Conservation (phyloP, 2,888 invertebrate species). For the Apodemia duryi region DNA sequence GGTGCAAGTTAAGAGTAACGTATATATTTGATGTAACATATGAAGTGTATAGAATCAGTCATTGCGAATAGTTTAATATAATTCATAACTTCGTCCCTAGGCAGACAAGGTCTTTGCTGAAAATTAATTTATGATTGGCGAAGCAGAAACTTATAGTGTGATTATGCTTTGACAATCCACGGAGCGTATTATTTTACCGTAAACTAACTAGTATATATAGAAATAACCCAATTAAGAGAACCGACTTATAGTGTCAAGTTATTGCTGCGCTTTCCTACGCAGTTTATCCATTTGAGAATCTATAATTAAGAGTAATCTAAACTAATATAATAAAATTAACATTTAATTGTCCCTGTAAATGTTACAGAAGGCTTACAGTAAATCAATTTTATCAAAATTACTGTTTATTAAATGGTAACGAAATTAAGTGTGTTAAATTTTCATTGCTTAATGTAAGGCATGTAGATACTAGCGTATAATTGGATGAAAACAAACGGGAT, state of each 20-base stretch:
- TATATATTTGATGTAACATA: background rate
- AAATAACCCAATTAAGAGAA: background rate
- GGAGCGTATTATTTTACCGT: background rate
- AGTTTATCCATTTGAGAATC: background rate
- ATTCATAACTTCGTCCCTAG: background rate
- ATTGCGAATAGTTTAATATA: background rate
- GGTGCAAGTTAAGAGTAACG: background rate
- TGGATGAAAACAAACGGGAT: too few relatives aligned
- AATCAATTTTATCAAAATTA: too few relatives aligned
- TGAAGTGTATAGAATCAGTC: background rate
- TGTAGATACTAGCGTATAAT: too few relatives aligned
- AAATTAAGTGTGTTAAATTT: too few relatives aligned
- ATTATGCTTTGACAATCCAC: background rate
- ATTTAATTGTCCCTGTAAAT: too few relatives aligned
- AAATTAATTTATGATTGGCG: slow-evolving; percentile 4
- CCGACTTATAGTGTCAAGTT: background rate
- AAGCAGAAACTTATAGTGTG: slow-evolving; percentile 2
- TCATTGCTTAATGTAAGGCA: too few relatives aligned
- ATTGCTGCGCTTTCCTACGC: background rate
- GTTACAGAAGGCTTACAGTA: too few relatives aligned
- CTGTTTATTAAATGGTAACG: too few relatives aligned
- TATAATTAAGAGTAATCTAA: too few relatives aligned
- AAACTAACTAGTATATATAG: background rate
- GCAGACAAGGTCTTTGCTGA: background rate
- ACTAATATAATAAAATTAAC: too few relatives aligned